A percentile compares a stretch with the other conserved stretches of the same genome.
Evolutionary conservation across 2,797 vertebrate species (phyloP).

Genomic region (Bradypus variegatus): DNA sequence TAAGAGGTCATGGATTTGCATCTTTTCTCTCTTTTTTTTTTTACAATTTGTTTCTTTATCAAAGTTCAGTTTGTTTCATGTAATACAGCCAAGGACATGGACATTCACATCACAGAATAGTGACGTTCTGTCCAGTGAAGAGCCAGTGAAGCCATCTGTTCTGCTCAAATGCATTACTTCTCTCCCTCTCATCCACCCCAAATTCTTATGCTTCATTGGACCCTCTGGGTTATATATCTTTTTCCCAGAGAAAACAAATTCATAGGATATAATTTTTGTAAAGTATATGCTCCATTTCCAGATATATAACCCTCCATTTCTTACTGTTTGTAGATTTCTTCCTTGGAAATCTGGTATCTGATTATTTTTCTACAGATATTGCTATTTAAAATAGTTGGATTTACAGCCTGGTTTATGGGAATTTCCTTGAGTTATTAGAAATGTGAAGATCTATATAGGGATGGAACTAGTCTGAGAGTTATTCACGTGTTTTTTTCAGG

Average conservation of each 20-base stretch:
- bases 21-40: not conserved
- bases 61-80: not conserved
- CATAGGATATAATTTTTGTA: conserved; percentile 8
- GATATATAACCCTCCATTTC: not conserved
- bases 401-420: not conserved
- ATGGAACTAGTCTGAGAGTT: not conserved
- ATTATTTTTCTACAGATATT: not conserved
- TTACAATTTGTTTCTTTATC: not conserved
- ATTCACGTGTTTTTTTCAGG: not conserved
- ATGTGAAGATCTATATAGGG: not conserved
- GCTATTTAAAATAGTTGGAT: conserved; percentile 6
- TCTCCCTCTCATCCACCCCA: too few relatives aligned
- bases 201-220: not conserved
- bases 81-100: not conserved
- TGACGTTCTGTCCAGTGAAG: not conserved
- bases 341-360: not conserved
- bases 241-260: not conserved
- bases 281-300: not conserved
- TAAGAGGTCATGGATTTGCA: not conserved
- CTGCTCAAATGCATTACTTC: not conserved
- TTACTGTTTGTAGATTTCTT: conserved; percentile 13
- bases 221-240: not conserved
- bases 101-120: not conserved
- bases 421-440: not conserved
- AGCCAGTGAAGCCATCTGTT: not conserved